Conservation (phyloP, 2,888 invertebrate species). For the Drosophila mettleri region DNA sequence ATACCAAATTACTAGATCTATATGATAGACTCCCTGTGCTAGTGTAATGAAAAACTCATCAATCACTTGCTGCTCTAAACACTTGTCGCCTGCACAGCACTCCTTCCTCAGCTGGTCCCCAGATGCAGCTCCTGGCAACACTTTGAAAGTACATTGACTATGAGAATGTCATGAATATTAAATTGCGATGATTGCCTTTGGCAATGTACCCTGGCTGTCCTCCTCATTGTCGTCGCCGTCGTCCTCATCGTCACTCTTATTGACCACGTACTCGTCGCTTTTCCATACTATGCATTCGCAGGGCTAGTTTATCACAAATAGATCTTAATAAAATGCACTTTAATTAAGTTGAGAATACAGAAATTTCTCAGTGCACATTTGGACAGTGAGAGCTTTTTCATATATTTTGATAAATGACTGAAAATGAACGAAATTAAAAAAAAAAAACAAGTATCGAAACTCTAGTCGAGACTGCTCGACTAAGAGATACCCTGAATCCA, state of each 20-base stretch:
- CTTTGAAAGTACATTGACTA: slow-evolving; percentile 75
- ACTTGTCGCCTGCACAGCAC: slow-evolving; percentile 45
- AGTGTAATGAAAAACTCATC: slow-evolving; percentile 17
- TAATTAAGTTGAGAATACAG: slow-evolving; percentile 70
- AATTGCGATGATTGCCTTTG: slow-evolving; percentile 79
- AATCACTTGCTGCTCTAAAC: slow-evolving; percentile 28
- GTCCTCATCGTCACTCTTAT: neutral
- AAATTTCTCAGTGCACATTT: neutral
- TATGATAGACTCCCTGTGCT: no score
- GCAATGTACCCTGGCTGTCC: slow-evolving; percentile 48
- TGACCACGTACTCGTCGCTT: slow-evolving; percentile 6
- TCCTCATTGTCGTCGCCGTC: neutral
- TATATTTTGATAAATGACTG: neutral
- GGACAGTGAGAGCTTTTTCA: neutral
- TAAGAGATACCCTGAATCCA: no score
- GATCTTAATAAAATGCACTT: slow-evolving; percentile 69
- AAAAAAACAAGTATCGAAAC: neutral
- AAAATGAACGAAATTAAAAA: neutral
- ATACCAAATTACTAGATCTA: neutral
- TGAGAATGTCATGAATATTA: slow-evolving; percentile 76
- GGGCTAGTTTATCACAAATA: slow-evolving; percentile 29
- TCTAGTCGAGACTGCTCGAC: no score
- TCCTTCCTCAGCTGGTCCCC: slow-evolving; percentile 29
- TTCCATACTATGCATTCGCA: slow-evolving; percentile 1
- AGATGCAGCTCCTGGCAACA: slow-evolving; percentile 60